Conservation (phyloP, 2,888 invertebrate genomes). For the Reticulitermes lucifugus region DNA sequence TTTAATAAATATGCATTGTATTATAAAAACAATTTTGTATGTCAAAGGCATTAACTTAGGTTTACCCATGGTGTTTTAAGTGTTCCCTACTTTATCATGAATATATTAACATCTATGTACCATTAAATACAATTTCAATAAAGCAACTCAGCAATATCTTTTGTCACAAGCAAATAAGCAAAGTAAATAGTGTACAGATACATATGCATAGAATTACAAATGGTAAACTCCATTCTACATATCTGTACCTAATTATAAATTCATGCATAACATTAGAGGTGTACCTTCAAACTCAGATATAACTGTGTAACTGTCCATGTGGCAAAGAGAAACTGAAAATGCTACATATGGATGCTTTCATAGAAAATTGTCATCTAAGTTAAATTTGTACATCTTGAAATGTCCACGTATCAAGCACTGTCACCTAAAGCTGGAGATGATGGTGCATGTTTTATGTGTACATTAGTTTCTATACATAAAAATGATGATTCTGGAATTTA, state of each 20-base stretch:
- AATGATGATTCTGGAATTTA: too few species aligned
- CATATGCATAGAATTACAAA: background rate
- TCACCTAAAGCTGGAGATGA: too few species aligned
- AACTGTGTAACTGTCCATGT: background rate
- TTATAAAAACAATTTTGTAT: slow-evolving; percentile 13
- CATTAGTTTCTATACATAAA: too few species aligned
- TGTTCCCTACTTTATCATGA: background rate
- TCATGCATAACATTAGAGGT: background rate
- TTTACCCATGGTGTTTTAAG: background rate
- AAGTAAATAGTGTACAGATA: background rate
- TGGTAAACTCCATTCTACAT: background rate
- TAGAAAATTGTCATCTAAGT: background rate
- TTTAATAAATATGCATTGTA: slow-evolving; percentile 13
- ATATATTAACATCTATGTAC: slow-evolving; percentile 13
- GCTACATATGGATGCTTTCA: background rate
- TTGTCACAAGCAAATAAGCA: background rate
- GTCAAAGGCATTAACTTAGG: background rate
- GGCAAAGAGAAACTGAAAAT: background rate
- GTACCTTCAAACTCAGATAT: background rate
- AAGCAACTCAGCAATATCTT: slow-evolving; percentile 10
- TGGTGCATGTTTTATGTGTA: too few species aligned
- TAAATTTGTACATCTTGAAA: too few species aligned
- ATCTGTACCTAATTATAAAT: background rate
- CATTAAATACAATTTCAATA: slow-evolving; percentile 14
- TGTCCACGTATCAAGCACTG: too few species aligned